These are phyloP conservation scores for Drepana arcuata DNA, from an alignment of 1,140 invertebrate genomes.

Conservation along the genomic window DNA sequence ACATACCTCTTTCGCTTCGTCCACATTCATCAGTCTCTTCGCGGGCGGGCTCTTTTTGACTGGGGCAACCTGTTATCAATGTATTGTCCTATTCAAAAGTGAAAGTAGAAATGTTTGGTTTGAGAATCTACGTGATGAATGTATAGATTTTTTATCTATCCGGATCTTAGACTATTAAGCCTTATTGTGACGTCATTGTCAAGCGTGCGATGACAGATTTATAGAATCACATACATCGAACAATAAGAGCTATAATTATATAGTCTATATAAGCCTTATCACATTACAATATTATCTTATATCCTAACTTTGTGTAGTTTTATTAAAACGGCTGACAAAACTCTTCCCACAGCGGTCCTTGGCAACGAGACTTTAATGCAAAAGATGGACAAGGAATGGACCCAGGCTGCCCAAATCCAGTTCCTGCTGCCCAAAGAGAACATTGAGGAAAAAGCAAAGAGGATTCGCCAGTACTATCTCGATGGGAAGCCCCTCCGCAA, in stretches of 20 bases:
- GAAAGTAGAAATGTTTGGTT: neutral
- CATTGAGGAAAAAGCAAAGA: neutral
- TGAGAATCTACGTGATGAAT: neutral
- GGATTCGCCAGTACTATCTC: conserved; percentile 22
- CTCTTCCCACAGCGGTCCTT: conserved; percentile 21
- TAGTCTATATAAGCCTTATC: no score
- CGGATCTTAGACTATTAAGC: neutral
- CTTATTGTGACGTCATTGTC: neutral
- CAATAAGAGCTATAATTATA: no score
- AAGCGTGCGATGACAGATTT: neutral
- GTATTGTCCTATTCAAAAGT: neutral
- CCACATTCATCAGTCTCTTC: no score
- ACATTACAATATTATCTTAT: no score
- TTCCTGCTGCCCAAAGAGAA: conserved; percentile 25
- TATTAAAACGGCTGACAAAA: no score
- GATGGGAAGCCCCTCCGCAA: conserved; percentile 16
- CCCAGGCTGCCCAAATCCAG: conserved; percentile 27
- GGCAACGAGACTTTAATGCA: conserved; percentile 21
- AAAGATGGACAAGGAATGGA: conserved; percentile 34
- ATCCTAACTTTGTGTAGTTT: no score
- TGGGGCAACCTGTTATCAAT: neutral
- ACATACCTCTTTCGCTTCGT: no score
- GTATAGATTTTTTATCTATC: neutral
- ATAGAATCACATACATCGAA: no score
- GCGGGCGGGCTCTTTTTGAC: neutral